These are phyloP conservation scores for Tretioscincus oriximinensis DNA, from an alignment of 2,113 vertebrate genomes.

Conservation along the genomic window DNA sequence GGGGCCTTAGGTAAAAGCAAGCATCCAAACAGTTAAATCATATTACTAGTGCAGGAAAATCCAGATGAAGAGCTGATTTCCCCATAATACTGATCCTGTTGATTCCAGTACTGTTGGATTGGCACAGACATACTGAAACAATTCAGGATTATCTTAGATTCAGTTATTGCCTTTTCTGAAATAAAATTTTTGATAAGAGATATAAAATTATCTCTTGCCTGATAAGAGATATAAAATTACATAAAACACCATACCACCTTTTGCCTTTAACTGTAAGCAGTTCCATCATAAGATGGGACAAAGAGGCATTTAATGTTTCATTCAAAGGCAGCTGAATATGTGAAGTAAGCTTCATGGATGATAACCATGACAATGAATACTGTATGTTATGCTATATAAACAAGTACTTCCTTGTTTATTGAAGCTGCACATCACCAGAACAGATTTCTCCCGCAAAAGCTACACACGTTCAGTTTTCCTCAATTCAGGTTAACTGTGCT, in stretches of 20 bases:
- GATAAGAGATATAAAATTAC: conserved; percentile 6
- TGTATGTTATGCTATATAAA: conserved; percentile 53
- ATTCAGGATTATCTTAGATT: neutral
- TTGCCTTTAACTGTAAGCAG: conserved; percentile 7
- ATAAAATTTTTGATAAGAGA: neutral
- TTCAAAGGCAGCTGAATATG: conserved; percentile 51
- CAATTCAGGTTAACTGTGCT: no score
- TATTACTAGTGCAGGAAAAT: no score
- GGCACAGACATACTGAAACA: no score
- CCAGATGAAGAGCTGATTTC: no score
- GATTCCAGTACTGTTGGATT: no score
- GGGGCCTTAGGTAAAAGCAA: no score
- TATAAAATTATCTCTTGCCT: conserved; percentile 21
- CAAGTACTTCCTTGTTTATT: conserved; percentile 48
- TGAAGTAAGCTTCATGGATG: conserved; percentile 58
- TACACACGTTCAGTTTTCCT: no score
- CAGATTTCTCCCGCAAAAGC: no score
- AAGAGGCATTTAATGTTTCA: conserved; percentile 48
- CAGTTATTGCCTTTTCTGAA: neutral
- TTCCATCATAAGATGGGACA: neutral
- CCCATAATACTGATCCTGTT: no score
- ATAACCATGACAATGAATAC: conserved; percentile 52
- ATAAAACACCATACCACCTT: neutral
- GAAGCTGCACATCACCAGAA: no score
- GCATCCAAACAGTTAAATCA: no score